A percentile compares a stretch with the other conserved stretches of the same genome.
Conservation (phyloP, 2,888 invertebrate genomes). For the Nineta flava region DNA sequence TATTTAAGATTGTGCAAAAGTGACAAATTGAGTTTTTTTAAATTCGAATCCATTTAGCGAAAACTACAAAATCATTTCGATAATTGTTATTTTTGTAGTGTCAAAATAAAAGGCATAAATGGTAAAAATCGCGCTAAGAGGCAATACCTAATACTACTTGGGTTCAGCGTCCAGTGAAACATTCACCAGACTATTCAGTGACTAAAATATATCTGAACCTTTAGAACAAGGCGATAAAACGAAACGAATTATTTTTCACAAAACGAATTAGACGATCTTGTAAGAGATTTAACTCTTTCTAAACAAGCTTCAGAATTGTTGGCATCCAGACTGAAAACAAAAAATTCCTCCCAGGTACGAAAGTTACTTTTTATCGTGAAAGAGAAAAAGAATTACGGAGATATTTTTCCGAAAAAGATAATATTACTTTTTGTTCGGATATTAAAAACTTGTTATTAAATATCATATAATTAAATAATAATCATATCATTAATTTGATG, state of each 20-base stretch:
- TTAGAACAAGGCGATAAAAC: neutral
- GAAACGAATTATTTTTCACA: conserved; percentile 11
- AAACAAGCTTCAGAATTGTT: conserved; percentile 14
- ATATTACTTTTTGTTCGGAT: neutral
- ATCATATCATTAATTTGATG: too few relatives aligned
- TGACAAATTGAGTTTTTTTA: conserved; percentile 3
- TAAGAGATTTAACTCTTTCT: conserved; percentile 13
- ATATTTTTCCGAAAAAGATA: neutral
- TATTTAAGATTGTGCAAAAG: conserved; percentile 13
- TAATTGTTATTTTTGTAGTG: conserved; percentile 11
- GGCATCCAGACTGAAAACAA: conserved; percentile 11
- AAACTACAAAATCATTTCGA: conserved; percentile 10
- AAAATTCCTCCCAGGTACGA: conserved; percentile 9
- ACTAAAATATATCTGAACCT: conserved; percentile 3
- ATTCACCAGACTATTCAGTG: conserved; percentile 3
- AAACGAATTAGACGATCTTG: conserved; percentile 13
- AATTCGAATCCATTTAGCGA: conserved; percentile 8
- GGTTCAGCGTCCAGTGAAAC: conserved; percentile 4
- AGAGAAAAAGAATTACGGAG: neutral
- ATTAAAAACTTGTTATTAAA: neutral
- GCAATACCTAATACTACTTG: conserved; percentile 8
- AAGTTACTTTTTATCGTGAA: conserved; percentile 9
- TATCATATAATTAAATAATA: too few relatives aligned
- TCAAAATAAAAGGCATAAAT: conserved; percentile 5
- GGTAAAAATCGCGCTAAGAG: conserved; percentile 8